Percentiles rank a stretch among this genome's conserved stretches.
phyloP scores from a whole-genome alignment of 1,140 invertebrate genomes.

The Phthorimaea operculella region DNA sequence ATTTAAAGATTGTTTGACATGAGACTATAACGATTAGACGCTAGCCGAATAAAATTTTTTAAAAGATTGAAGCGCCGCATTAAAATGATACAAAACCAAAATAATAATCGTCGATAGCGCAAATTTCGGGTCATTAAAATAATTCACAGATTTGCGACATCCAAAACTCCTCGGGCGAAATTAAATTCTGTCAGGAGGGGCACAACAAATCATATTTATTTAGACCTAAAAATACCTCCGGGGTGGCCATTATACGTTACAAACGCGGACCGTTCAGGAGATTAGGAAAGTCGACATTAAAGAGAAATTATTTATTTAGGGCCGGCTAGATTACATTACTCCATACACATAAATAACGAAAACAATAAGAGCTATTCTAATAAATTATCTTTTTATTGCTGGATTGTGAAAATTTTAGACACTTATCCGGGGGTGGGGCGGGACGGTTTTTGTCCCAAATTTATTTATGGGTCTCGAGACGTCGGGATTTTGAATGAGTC shows the following conservation, averaged over 20 bases:
- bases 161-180: slow-evolving; percentile 35
- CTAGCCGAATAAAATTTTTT: too few species aligned
- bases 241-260: slow-evolving; percentile 57
- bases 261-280: slow-evolving; percentile 44
- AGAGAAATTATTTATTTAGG: slow-evolving; percentile 68
- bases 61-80: too few species aligned
- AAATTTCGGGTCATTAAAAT: slow-evolving; percentile 54
- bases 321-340: slow-evolving; percentile 66
- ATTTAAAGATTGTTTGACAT: too few species aligned
- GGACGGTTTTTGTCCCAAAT: slow-evolving; percentile 54
- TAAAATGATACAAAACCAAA: slow-evolving; percentile 16
- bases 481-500: slow-evolving; percentile 57
- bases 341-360: slow-evolving; percentile 68
- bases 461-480: slow-evolving; percentile 65
- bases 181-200: slow-evolving; percentile 61
- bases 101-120: slow-evolving; percentile 30
- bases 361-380: slow-evolving; percentile 68
- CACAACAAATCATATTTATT: slow-evolving; percentile 67
- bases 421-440: slow-evolving; percentile 55
- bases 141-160: slow-evolving; percentile 55
- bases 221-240: slow-evolving; percentile 64
- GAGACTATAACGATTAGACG: too few species aligned
- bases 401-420: slow-evolving; percentile 68
- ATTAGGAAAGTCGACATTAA: slow-evolving; percentile 66
- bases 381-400: slow-evolving; percentile 69